phyloP scores from a whole-genome alignment of 2,113 vertebrate species.

The Cygnus atratus region DNA sequence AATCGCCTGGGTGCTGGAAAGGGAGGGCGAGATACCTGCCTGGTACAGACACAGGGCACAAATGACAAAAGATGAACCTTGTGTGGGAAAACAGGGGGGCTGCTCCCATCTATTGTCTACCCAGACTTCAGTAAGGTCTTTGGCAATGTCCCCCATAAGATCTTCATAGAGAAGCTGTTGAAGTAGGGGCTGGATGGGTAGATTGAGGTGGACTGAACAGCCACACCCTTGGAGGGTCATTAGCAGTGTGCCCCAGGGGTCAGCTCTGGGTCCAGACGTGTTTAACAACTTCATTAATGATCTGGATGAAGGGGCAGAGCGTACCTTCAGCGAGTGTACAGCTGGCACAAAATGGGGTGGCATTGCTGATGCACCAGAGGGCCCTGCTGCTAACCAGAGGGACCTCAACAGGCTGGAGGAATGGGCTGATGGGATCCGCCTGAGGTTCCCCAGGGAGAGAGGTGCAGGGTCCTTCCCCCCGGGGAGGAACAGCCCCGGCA shows the following conservation, averaged over 20 bases:
- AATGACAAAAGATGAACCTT: rapidly evolving
- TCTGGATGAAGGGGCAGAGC: not conserved
- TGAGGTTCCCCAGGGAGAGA: not conserved
- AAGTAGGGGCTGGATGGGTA: not conserved
- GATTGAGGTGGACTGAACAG: not conserved
- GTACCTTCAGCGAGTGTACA: not conserved
- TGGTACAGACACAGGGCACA: rapidly evolving
- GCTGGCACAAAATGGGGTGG: not conserved
- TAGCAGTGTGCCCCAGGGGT: not conserved
- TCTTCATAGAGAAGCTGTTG: not conserved
- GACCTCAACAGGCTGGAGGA: not conserved
- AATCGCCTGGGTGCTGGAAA: not conserved
- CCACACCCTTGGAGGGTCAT: not conserved
- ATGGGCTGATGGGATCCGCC: not conserved
- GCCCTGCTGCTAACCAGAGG: not conserved
- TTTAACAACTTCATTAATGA: not conserved
- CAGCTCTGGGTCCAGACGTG: not conserved
- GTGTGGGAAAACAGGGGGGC: not conserved
- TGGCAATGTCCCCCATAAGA: not conserved
- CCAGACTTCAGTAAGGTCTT: not conserved
- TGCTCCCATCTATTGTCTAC: not conserved
- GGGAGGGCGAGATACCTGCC: not conserved
- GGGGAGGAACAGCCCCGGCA: not conserved
- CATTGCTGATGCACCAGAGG: not conserved
- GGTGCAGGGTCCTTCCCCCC: not conserved